These are phyloP conservation scores for Strix uralensis DNA, from an alignment of 2,113 vertebrate genomes.

Conservation along the genomic window DNA sequence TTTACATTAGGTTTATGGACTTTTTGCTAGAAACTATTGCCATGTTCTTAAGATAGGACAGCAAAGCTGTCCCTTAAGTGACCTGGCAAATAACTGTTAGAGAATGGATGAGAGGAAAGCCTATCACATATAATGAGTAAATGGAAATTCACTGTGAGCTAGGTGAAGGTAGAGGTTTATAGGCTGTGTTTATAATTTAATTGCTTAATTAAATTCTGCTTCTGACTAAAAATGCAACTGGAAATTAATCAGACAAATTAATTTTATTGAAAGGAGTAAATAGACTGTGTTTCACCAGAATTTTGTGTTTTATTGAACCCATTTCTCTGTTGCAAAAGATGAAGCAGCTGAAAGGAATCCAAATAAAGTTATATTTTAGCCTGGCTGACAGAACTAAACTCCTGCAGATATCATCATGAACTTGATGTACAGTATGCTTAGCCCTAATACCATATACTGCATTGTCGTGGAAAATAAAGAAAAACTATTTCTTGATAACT, in stretches of 20 bases:
- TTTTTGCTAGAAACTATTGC: not conserved
- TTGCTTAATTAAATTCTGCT: not conserved
- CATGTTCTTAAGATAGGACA: not conserved
- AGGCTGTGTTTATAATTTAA: not conserved
- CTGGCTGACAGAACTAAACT: not conserved
- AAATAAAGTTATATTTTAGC: not conserved
- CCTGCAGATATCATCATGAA: not conserved
- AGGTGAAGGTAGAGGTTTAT: not conserved
- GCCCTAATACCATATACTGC: not conserved
- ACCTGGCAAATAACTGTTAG: not conserved
- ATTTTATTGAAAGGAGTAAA: not conserved
- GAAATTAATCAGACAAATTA: not conserved
- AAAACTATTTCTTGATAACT: not conserved
- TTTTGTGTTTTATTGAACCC: not conserved
- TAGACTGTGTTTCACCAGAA: not conserved
- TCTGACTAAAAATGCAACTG: not conserved
- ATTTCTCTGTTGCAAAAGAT: not conserved
- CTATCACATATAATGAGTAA: not conserved
- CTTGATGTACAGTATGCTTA: not conserved
- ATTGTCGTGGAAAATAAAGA: not conserved
- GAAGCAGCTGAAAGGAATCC: not conserved
- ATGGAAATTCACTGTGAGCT: not conserved
- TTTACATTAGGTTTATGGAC: not conserved
- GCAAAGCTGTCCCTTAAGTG: not conserved
- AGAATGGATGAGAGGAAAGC: not conserved